Percentiles rank a stretch among this genome's conserved stretches.
Evolutionary conservation across 2,888 invertebrate species (phyloP).

Genomic region (Entomobrya multifasciata): DNA sequence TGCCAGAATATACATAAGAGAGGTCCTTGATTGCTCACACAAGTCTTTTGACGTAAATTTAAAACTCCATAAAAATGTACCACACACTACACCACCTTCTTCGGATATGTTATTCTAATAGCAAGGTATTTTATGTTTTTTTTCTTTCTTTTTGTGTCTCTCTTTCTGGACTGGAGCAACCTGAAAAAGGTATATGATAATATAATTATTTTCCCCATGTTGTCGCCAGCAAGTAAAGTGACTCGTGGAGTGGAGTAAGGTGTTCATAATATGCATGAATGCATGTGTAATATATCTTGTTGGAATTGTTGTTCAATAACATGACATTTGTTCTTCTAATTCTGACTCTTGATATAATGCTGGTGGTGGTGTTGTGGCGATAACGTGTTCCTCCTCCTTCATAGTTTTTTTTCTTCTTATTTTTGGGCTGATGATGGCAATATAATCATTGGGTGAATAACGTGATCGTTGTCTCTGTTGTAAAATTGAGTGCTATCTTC

Average conservation of each 20-base stretch:
- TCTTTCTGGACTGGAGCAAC: neutral
- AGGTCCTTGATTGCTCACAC: constrained; percentile 64
- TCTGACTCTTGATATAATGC: too few relatives aligned
- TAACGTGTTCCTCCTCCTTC: neutral
- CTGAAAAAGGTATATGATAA: neutral
- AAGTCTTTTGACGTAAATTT: constrained; percentile 53
- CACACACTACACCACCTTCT: too few relatives aligned
- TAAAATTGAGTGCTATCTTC: constrained; percentile 3
- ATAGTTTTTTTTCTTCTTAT: too few relatives aligned
- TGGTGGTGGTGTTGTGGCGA: neutral
- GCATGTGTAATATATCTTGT: constrained; percentile 50
- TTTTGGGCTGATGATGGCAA: neutral
- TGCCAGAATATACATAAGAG: constrained; percentile 37
- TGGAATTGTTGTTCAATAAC: constrained; percentile 17
- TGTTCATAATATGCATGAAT: constrained; percentile 17
- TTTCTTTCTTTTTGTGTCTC: neutral
- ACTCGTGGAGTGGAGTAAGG: constrained; percentile 44
- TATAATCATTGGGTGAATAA: constrained; percentile 45
- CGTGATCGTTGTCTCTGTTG: constrained; percentile 21
- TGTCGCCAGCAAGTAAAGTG: constrained; percentile 56
- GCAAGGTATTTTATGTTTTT: neutral
- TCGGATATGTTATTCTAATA: too few relatives aligned
- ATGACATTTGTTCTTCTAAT: constrained; percentile 10
- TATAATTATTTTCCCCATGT: constrained; percentile 42
- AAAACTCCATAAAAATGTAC: neutral